A percentile compares a stretch with the other conserved stretches of the same genome.
Conservation (phyloP, 64 coral and sea anemone species). For the Cladopsammia gracilis region DNA sequence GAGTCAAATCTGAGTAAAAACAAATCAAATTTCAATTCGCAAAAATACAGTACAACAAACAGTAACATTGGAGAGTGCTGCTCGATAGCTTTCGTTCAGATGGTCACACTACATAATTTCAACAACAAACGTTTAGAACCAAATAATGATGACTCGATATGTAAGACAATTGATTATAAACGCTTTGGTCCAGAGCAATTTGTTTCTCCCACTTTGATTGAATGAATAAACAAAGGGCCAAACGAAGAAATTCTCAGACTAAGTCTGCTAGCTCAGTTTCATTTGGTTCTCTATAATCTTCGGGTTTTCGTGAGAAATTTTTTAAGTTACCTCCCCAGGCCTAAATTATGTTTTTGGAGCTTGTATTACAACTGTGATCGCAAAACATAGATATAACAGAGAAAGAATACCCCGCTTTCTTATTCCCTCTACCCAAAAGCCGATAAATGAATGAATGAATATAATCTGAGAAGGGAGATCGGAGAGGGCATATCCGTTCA, state of each 20-base stretch:
- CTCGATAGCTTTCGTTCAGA: not conserved
- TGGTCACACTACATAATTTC: not conserved
- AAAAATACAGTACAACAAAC: not conserved
- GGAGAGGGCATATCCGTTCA: conserved; percentile 2
- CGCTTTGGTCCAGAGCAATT: not conserved
- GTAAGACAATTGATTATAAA: not conserved
- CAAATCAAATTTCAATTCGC: not conserved
- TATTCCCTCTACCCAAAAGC: not conserved
- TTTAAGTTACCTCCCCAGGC: too few species aligned
- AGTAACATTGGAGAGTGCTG: not conserved
- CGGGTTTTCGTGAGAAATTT: too few species aligned
- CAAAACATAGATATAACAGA: not conserved
- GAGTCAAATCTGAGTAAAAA: too few species aligned
- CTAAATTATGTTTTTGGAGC: too few species aligned
- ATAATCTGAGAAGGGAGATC: not conserved
- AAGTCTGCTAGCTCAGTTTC: too few species aligned
- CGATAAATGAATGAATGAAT: not conserved
- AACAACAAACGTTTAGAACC: not conserved
- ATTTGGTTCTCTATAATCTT: too few species aligned
- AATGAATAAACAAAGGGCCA: not conserved
- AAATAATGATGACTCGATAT: not conserved
- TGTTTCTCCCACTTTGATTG: not conserved
- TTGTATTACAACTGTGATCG: too few species aligned
- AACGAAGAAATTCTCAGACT: not conserved
- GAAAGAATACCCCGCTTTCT: not conserved